phyloP scores from a whole-genome alignment of 64 coral and sea anemone species.

The Pocillopora verrucosa region DNA sequence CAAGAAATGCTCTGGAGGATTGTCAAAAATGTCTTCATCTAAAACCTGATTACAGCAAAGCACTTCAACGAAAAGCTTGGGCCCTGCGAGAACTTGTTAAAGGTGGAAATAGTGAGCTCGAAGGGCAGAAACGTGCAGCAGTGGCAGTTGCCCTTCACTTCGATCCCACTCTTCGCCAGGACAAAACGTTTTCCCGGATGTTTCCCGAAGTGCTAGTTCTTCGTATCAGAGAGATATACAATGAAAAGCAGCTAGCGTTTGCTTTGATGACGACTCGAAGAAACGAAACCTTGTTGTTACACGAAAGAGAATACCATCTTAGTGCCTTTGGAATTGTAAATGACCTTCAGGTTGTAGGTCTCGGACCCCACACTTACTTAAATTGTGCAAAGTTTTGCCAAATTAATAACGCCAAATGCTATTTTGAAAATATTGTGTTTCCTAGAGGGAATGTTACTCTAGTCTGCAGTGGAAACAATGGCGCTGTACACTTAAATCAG shows the following conservation, averaged over 20 bases:
- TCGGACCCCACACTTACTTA: conserved; percentile 13
- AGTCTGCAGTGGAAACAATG: neutral
- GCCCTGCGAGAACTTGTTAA: conserved; percentile 50
- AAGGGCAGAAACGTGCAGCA: conserved; percentile 27
- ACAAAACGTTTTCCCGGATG: neutral
- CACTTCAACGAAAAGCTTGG: conserved; percentile 62
- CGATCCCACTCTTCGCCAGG: conserved; percentile 8
- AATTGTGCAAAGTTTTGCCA: neutral
- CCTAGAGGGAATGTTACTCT: conserved; percentile 25
- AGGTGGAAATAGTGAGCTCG: neutral
- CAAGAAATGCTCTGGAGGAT: conserved; percentile 40
- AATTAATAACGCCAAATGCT: conserved; percentile 1
- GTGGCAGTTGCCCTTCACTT: conserved; percentile 47
- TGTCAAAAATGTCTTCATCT: conserved; percentile 57
- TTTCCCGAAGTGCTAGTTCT: conserved; percentile 27
- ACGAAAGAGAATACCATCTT: conserved; percentile 29
- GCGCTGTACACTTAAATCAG: neutral
- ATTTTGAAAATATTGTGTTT: conserved; percentile 55
- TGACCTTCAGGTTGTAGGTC: conserved; percentile 48
- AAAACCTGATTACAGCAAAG: conserved; percentile 31
- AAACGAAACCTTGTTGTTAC: conserved; percentile 25
- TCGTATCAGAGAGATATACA: conserved; percentile 12
- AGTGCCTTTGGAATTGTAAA: neutral
- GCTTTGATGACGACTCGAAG: neutral
- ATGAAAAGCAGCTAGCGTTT: conserved; percentile 30